Percentiles rank a stretch among this genome's conserved stretches.
Evolutionary conservation across 2,113 vertebrate species (phyloP).

Genomic region (Mus pahari): DNA sequence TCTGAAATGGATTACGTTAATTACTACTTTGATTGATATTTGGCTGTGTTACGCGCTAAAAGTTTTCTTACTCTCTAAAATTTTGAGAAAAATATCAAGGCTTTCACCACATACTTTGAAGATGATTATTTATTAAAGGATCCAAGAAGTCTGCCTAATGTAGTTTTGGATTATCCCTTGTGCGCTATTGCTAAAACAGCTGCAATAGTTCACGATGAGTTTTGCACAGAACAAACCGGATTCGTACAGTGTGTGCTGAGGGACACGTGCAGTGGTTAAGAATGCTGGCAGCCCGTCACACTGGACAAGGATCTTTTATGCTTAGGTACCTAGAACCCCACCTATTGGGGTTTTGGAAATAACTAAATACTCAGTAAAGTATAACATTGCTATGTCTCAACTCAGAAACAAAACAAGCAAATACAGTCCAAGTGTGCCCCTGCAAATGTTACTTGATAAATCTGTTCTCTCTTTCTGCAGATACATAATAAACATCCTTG

Average conservation of each 20-base stretch:
- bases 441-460: not conserved
- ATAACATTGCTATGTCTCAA: not conserved
- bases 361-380: not conserved
- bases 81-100: slow-evolving; percentile 21
- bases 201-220: not conserved
- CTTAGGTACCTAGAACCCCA: not conserved
- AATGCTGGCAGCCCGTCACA: not conserved
- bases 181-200: not conserved
- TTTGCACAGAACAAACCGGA: not conserved
- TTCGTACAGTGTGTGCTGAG: not conserved
- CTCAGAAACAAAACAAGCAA: too few relatives aligned
- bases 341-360: not conserved
- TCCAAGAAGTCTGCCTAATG: not conserved
- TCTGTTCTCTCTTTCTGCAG: not conserved
- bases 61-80: not conserved
- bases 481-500: not conserved
- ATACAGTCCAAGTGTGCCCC: not conserved
- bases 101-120: not conserved
- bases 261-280: not conserved
- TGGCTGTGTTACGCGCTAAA: not conserved
- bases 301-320: not conserved
- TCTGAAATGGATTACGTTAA: slow-evolving; percentile 47
- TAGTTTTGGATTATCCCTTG: not conserved
- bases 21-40: slow-evolving; percentile 37
- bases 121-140: not conserved